Percentiles rank a stretch among this genome's conserved stretches.
Conservation (phyloP, 2,113 vertebrate species). For the Campylorhamphus procurvoides region DNA sequence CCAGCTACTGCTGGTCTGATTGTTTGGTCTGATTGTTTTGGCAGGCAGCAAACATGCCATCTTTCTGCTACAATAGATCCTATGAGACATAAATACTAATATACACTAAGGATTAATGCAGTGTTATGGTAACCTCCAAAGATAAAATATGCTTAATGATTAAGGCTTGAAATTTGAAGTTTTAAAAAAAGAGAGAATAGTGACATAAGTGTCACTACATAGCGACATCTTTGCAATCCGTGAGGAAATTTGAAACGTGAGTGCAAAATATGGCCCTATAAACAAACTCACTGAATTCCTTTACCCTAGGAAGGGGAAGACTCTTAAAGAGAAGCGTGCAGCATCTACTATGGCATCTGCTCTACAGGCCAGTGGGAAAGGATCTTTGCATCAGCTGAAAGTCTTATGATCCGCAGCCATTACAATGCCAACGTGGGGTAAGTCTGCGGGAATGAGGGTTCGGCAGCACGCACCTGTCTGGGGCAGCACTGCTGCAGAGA, state of each 20-base stretch:
- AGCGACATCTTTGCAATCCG: background rate
- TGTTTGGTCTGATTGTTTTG: background rate
- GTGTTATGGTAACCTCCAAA: background rate
- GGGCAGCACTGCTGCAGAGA: too few species aligned
- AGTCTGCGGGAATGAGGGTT: fast-evolving
- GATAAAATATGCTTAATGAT: background rate
- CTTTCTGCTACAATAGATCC: background rate
- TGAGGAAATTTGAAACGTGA: background rate
- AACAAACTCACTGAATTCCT: background rate
- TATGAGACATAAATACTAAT: background rate
- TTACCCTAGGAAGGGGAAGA: background rate
- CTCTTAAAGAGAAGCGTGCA: background rate
- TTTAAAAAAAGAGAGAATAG: background rate
- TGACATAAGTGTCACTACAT: background rate
- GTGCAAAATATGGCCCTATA: fast-evolving
- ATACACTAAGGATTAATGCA: background rate
- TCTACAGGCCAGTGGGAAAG: background rate
- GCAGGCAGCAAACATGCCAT: background rate
- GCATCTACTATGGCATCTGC: background rate
- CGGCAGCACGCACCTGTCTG: fast-evolving
- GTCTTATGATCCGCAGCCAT: background rate
- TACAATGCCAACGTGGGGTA: background rate
- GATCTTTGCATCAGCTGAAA: background rate
- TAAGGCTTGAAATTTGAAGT: background rate
- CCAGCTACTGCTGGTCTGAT: background rate